Percentiles rank a stretch among this genome's conserved stretches.
Conservation (phyloP, 2,797 vertebrate species). For the Liparis tanakae region DNA sequence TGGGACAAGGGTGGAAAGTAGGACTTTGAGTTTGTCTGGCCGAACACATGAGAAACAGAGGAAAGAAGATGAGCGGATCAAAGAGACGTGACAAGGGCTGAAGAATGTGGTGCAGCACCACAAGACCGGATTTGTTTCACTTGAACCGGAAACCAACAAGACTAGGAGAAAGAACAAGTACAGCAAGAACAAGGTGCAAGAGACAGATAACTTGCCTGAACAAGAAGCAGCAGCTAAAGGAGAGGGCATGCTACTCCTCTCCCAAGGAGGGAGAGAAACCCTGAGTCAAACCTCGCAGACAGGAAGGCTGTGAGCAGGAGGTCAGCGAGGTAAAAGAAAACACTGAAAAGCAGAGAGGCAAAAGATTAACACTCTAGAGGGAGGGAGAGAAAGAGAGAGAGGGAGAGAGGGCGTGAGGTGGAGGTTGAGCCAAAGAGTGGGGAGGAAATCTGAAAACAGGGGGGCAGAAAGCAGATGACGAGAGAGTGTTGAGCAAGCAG, state of each 20-base stretch:
- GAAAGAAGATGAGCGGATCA: slow-evolving; percentile 10
- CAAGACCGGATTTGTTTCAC: background rate
- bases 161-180: slow-evolving; percentile 8
- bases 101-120: slow-evolving; percentile 22
- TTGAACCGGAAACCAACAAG: slow-evolving; percentile 11
- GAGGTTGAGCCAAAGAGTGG: background rate
- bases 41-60: slow-evolving; percentile 23
- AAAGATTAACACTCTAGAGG: slow-evolving; percentile 19
- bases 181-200: background rate
- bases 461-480: slow-evolving; percentile 4
- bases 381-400: background rate
- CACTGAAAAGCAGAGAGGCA: slow-evolving; percentile 7
- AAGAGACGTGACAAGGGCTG: slow-evolving; percentile 20
- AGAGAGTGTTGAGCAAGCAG: slow-evolving; percentile 17
- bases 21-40: slow-evolving; percentile 27
- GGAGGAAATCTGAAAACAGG: slow-evolving; percentile 15
- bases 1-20: slow-evolving; percentile 48
- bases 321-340: background rate
- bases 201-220: slow-evolving; percentile 28
- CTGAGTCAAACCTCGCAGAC: slow-evolving; percentile 20
- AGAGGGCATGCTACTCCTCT: slow-evolving; percentile 15
- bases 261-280: background rate
- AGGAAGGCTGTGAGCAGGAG: slow-evolving; percentile 19
- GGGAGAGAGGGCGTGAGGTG: background rate
- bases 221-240: slow-evolving; percentile 11